Evolutionary conservation across 2,888 invertebrate genomes (phyloP).

Genomic region (Boloria selene): DNA sequence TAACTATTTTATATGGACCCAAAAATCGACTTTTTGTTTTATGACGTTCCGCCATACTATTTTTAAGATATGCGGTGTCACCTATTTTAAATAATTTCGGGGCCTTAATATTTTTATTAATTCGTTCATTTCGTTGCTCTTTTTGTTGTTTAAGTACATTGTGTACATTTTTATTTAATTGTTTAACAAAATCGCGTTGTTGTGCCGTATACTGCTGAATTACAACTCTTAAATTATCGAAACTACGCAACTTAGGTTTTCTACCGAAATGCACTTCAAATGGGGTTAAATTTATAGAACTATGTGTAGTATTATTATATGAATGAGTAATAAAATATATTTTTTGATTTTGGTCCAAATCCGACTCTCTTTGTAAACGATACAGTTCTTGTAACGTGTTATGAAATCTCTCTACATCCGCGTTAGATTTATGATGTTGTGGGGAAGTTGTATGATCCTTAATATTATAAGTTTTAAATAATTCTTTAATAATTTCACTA

Average conservation of each 20-base stretch:
- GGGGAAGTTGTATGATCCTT: slow-evolving; percentile 32
- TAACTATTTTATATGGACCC: slow-evolving; percentile 27
- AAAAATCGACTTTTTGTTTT: slow-evolving; percentile 32
- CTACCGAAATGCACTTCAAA: slow-evolving; percentile 18
- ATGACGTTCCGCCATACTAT: slow-evolving; percentile 34
- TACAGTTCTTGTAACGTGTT: slow-evolving; percentile 17
- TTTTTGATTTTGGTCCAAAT: slow-evolving; percentile 26
- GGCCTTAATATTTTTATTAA: slow-evolving; percentile 19
- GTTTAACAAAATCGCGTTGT: slow-evolving; percentile 25
- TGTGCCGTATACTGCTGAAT: slow-evolving; percentile 26
- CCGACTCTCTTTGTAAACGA: slow-evolving; percentile 20
- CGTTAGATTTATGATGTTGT: no score
- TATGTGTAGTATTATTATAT: no score
- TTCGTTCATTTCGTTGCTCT: slow-evolving; percentile 21
- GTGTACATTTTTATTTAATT: slow-evolving; percentile 27
- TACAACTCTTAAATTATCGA: slow-evolving; percentile 11
- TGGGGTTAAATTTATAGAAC: slow-evolving; percentile 15
- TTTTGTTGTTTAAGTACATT: slow-evolving; percentile 13
- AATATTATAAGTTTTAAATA: slow-evolving; percentile 37
- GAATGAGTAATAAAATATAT: slow-evolving; percentile 25
- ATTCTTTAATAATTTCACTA: slow-evolving; percentile 35
- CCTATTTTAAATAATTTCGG: slow-evolving; percentile 25
- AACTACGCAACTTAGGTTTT: slow-evolving; percentile 30
- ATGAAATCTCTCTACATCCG: slow-evolving; percentile 32
- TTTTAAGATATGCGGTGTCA: slow-evolving; percentile 30